Evolutionary conservation across 1,140 invertebrate species (phyloP).

Genomic region (Achatina immaculata): DNA sequence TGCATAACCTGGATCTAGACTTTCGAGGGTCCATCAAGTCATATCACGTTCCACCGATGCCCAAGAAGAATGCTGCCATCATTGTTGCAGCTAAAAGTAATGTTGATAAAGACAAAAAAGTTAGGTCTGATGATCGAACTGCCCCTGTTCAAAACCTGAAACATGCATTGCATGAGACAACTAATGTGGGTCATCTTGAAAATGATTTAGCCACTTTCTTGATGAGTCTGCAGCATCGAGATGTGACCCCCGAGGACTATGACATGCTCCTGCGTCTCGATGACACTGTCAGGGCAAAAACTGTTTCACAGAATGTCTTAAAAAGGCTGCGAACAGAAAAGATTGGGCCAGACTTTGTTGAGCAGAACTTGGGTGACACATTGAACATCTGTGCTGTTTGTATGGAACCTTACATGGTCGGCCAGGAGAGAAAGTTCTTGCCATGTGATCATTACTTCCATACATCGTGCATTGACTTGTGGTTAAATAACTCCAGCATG

Average conservation of each 20-base stretch:
- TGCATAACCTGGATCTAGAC: slow-evolving; percentile 45
- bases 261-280: slow-evolving; percentile 62
- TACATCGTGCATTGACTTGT: slow-evolving; percentile 60
- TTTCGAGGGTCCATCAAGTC: slow-evolving; percentile 26
- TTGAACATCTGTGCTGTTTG: slow-evolving; percentile 55
- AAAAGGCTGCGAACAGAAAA: slow-evolving; percentile 54
- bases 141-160: slow-evolving; percentile 52
- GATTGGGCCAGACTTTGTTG: slow-evolving; percentile 44
- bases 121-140: neutral
- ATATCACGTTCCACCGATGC: slow-evolving; percentile 26
- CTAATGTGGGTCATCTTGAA: slow-evolving; percentile 43
- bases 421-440: slow-evolving; percentile 60
- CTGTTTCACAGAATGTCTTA: slow-evolving; percentile 48
- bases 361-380: neutral
- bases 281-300: slow-evolving; percentile 62
- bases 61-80: slow-evolving; percentile 31
- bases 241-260: slow-evolving; percentile 65
- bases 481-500: slow-evolving; percentile 62
- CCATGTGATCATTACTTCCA: slow-evolving; percentile 66
- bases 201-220: slow-evolving; percentile 49
- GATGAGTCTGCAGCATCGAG: slow-evolving; percentile 59
- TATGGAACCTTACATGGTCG: slow-evolving; percentile 59
- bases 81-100: slow-evolving; percentile 9
- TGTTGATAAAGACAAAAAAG: neutral
- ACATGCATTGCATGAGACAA: slow-evolving; percentile 52